Percentiles rank a stretch among this genome's conserved stretches.
phyloP scores from a whole-genome alignment of 1,140 invertebrate genomes.

The Caerostris darwini region DNA sequence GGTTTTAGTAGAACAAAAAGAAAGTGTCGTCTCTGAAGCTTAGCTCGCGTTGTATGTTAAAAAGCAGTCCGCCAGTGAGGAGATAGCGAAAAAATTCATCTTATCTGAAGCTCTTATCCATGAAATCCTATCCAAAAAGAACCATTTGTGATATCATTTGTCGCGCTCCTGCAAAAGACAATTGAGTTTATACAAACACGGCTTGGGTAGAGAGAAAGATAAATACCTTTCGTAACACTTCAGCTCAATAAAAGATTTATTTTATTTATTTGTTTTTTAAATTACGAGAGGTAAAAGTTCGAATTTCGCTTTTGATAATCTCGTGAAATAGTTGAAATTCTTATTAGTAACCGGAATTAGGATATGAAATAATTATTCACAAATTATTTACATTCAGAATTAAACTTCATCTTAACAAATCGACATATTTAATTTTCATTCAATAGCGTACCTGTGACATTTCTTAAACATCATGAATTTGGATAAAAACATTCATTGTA shows the following conservation, averaged over 20 bases:
- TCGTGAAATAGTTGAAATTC: no score
- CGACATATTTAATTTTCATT: no score
- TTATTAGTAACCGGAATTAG: no score
- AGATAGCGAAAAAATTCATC: slow-evolving; percentile 50
- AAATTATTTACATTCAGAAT: no score
- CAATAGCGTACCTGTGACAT: no score
- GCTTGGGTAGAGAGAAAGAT: slow-evolving; percentile 15
- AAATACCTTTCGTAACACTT: slow-evolving; percentile 41
- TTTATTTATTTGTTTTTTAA: background rate
- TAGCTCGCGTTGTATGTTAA: background rate
- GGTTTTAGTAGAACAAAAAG: background rate
- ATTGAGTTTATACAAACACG: slow-evolving; percentile 37
- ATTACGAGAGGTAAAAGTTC: no score
- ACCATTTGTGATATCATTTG: slow-evolving; percentile 61
- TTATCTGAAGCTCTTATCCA: slow-evolving; percentile 62
- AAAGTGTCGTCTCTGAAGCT: background rate
- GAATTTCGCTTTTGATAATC: no score
- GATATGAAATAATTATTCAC: no score
- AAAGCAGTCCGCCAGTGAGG: background rate
- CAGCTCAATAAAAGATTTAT: slow-evolving; percentile 29
- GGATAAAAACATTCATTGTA: no score
- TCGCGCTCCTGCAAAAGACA: slow-evolving; percentile 8
- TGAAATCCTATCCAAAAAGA: slow-evolving; percentile 36
- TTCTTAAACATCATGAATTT: no score
- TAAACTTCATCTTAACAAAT: no score